Percentiles rank a stretch among this genome's conserved stretches.
phyloP scores from a whole-genome alignment of 2,888 invertebrate genomes.

The Eilema caniola region DNA sequence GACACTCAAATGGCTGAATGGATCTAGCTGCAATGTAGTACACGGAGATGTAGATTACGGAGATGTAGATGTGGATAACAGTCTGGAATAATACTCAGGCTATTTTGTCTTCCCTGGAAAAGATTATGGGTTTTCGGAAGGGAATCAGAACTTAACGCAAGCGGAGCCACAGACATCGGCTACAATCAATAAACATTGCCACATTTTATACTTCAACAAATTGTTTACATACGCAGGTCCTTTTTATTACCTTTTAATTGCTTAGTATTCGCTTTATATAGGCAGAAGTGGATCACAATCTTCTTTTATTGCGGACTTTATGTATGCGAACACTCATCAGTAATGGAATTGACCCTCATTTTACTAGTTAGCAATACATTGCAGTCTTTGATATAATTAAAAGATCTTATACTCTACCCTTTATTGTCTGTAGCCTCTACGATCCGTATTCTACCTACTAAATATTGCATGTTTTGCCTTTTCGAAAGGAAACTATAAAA shows the following conservation, averaged over 20 bases:
- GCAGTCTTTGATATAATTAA: background rate
- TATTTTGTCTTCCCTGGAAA: too few relatives aligned
- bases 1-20: too few relatives aligned
- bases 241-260: conserved; percentile 11
- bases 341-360: conserved; percentile 55
- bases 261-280: conserved; percentile 15
- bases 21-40: too few relatives aligned
- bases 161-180: too few relatives aligned
- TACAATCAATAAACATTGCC: too few relatives aligned
- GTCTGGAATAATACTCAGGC: too few relatives aligned
- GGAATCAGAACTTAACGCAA: too few relatives aligned
- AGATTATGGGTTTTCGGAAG: too few relatives aligned
- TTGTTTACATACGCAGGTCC: conserved; percentile 7
- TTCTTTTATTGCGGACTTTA: conserved; percentile 45
- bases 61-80: too few relatives aligned
- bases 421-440: background rate
- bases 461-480: background rate
- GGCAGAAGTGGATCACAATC: conserved; percentile 41
- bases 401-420: background rate
- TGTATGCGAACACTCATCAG: conserved; percentile 42
- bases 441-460: conserved; percentile 14
- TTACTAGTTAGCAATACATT: conserved; percentile 34
- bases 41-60: too few relatives aligned
- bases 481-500: background rate
- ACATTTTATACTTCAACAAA: background rate